phyloP scores from a whole-genome alignment of 2,113 vertebrate genomes.

The Athene cunicularia region DNA sequence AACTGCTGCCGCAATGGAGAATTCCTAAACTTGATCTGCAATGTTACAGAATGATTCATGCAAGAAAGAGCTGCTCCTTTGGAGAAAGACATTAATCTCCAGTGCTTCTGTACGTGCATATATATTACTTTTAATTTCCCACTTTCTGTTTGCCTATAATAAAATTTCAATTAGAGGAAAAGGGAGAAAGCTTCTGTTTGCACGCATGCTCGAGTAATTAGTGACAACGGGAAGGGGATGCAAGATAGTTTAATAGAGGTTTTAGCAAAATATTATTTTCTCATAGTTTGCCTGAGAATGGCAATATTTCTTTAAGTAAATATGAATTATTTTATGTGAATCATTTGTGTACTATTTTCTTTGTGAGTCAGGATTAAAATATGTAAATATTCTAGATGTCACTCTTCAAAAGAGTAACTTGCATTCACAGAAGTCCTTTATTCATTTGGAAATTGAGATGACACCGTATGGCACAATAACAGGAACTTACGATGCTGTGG shows the following conservation, averaged over 20 bases:
- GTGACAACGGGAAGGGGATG: conserved; percentile 14
- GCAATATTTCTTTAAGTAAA: conserved; percentile 35
- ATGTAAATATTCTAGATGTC: background rate
- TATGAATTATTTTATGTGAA: background rate
- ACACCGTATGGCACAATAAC: background rate
- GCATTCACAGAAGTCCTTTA: background rate
- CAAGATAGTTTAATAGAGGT: conserved; percentile 29
- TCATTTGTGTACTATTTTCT: background rate
- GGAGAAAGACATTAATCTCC: background rate
- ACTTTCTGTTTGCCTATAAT: conserved; percentile 56
- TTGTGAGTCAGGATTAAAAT: background rate
- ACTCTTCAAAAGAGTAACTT: background rate
- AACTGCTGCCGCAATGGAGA: background rate
- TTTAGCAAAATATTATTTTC: conserved; percentile 59
- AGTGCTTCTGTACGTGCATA: conserved; percentile 18
- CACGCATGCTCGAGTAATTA: conserved; percentile 46
- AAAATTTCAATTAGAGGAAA: conserved; percentile 66
- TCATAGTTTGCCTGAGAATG: background rate
- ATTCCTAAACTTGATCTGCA: background rate
- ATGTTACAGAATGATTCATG: background rate
- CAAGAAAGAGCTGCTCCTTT: background rate
- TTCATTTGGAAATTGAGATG: background rate
- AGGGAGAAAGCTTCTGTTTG: conserved; percentile 51
- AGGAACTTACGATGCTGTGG: background rate
- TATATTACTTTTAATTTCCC: conserved; percentile 53